Conservation (phyloP, 2,888 invertebrate species). For the Eucera pruinosa region DNA sequence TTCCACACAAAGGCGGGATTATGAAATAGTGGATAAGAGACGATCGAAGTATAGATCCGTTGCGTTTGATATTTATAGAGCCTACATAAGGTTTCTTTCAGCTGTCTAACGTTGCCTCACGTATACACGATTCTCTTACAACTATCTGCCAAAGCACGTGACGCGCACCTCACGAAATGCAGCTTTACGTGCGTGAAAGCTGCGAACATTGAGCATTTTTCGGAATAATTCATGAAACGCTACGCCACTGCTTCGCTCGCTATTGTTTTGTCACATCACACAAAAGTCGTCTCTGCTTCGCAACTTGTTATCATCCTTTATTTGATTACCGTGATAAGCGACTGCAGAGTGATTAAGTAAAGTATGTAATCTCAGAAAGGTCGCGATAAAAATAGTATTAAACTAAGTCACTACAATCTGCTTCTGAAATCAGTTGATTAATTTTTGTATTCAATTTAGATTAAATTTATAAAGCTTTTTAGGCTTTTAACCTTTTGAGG, state of each 20-base stretch:
- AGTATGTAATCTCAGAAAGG: no score
- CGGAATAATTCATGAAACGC: not conserved
- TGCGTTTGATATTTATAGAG: slow-evolving; percentile 17
- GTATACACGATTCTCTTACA: slow-evolving; percentile 1
- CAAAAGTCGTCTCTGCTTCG: no score
- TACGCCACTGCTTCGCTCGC: not conserved
- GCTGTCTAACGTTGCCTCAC: not conserved
- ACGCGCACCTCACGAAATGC: not conserved
- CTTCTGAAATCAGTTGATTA: not conserved
- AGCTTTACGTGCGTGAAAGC: not conserved
- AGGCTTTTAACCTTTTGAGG: no score
- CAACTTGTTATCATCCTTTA: no score
- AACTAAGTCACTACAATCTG: no score
- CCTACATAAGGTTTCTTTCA: slow-evolving; percentile 66
- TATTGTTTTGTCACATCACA: not conserved
- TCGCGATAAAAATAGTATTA: no score
- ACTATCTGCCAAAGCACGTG: slow-evolving; percentile 1
- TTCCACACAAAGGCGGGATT: not conserved
- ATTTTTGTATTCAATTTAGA: no score
- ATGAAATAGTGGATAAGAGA: not conserved
- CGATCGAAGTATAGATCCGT: slow-evolving; percentile 24
- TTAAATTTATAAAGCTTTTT: no score
- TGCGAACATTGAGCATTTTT: not conserved
- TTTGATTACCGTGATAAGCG: no score
- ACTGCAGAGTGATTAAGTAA: no score